Conservation (phyloP, 1,140 invertebrate genomes). For the Lycorma delicatula region DNA sequence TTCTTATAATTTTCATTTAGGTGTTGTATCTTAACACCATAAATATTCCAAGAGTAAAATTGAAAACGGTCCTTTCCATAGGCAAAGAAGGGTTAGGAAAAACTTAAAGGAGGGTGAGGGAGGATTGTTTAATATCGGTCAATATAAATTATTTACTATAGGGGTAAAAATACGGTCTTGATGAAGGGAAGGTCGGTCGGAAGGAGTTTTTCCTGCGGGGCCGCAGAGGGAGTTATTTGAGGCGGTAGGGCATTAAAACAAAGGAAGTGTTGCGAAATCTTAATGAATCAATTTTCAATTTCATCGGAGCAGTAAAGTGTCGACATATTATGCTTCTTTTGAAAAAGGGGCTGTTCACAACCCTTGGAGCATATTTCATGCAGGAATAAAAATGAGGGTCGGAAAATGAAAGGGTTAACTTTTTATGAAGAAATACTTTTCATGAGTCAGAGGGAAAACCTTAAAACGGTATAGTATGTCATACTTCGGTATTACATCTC, state of each 20-base stretch:
- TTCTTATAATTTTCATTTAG: constrained; percentile 5
- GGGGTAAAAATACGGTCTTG: too few relatives aligned
- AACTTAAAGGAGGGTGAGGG: neutral
- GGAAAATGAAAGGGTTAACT: constrained; percentile 5
- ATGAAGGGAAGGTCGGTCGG: too few relatives aligned
- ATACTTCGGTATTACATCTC: too few relatives aligned
- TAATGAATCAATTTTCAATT: constrained; percentile 6
- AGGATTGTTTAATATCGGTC: constrained; percentile 4
- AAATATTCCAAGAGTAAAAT: neutral
- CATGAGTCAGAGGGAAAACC: too few relatives aligned
- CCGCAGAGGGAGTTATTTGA: too few relatives aligned
- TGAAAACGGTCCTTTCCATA: neutral
- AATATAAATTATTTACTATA: constrained; percentile 1
- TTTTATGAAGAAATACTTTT: constrained; percentile 7
- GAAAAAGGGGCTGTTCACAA: neutral
- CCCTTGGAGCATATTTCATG: constrained; percentile 2
- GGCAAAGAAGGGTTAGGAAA: too few relatives aligned
- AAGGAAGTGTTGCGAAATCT: constrained; percentile 1
- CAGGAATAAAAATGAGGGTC: constrained; percentile 4
- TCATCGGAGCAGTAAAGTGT: neutral
- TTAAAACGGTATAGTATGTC: too few relatives aligned
- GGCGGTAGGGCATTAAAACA: too few relatives aligned
- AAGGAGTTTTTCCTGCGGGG: too few relatives aligned
- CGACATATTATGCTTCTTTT: constrained; percentile 1
- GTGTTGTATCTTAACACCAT: neutral